phyloP scores from a whole-genome alignment of 2,888 invertebrate species.

The Chelonus formosanus region DNA sequence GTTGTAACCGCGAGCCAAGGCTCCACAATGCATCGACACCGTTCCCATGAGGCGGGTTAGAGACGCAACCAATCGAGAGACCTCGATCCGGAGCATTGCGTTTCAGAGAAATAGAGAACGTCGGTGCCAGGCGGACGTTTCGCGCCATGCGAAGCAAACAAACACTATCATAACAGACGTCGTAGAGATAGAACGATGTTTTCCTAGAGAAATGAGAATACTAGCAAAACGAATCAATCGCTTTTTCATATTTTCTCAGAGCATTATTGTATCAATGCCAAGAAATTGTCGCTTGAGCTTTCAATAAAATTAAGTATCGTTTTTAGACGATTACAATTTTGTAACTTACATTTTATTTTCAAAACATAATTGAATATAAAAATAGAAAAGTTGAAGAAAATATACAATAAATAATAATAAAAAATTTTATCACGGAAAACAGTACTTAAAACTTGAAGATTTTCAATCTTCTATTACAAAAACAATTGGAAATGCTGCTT shows the following conservation, averaged over 20 bases:
- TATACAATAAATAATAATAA: constrained; percentile 18
- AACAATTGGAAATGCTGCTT: constrained; percentile 21
- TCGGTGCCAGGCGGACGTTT: constrained; percentile 21
- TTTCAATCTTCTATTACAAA: constrained; percentile 19
- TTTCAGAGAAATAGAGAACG: constrained; percentile 23
- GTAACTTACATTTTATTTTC: not conserved
- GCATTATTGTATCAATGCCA: too few species aligned
- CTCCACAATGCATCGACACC: constrained; percentile 16
- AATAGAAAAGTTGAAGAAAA: not conserved
- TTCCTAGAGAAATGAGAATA: too few species aligned
- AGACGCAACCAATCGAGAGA: constrained; percentile 20
- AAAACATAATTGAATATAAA: not conserved
- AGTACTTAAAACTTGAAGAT: constrained; percentile 27
- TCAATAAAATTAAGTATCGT: too few species aligned
- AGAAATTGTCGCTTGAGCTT: too few species aligned
- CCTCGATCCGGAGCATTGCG: constrained; percentile 26
- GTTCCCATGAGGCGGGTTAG: not conserved
- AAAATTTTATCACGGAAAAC: constrained; percentile 19
- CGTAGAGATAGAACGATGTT: not conserved
- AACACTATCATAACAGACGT: constrained; percentile 1
- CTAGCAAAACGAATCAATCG: too few species aligned
- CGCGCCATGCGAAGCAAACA: constrained; percentile 13
- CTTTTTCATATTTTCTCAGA: too few species aligned
- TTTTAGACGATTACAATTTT: too few species aligned
- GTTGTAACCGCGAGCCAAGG: constrained; percentile 13